Conservation (phyloP, 2,113 vertebrate genomes). For the Nothocercus nigrocapillus region DNA sequence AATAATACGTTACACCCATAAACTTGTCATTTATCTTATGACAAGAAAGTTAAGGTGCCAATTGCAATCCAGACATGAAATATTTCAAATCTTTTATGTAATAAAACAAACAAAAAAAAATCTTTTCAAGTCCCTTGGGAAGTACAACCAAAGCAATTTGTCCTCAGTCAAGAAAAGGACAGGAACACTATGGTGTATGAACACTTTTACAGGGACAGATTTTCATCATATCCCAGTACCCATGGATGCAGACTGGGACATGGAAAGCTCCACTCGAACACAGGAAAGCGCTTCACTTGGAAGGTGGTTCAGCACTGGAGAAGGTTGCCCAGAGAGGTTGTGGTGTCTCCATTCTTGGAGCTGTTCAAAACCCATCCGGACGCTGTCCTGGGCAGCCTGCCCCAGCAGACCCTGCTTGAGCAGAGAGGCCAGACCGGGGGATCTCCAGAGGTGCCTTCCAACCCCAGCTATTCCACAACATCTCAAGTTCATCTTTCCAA, state of each 20-base stretch:
- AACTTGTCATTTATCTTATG: not conserved
- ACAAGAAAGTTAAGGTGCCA: not conserved
- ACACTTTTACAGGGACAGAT: not conserved
- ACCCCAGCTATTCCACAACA: not conserved
- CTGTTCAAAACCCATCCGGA: no score
- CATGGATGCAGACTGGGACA: not conserved
- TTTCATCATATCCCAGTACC: not conserved
- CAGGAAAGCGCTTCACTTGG: no score
- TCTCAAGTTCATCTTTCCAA: not conserved
- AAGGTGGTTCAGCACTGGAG: no score
- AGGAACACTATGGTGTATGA: not conserved
- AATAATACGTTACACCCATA: not conserved
- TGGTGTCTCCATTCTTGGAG: no score
- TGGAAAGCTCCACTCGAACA: no score
- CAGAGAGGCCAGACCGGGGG: no score
- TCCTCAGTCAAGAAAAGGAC: not conserved
- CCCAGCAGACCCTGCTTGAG: no score
- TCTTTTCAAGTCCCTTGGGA: not conserved
- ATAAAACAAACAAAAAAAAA: not conserved
- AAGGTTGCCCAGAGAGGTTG: no score
- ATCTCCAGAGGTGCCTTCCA: no score
- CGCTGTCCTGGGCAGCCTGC: no score
- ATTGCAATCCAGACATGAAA: not conserved
- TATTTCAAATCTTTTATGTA: not conserved
- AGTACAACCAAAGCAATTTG: not conserved